These are phyloP conservation scores for Lymantria dispar DNA, from an alignment of 2,888 invertebrate species.

Conservation along the genomic window DNA sequence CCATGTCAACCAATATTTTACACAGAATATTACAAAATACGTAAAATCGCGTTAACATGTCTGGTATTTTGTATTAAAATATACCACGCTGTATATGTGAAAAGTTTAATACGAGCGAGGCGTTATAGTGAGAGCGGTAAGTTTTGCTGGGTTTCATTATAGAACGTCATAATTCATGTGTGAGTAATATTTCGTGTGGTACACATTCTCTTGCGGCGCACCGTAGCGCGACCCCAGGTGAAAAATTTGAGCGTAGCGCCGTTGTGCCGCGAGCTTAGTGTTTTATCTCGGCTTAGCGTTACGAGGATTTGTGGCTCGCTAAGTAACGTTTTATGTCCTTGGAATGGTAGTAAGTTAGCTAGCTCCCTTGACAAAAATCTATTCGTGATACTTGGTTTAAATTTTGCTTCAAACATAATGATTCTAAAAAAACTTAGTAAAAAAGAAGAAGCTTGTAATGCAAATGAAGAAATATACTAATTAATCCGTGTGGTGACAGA, in stretches of 20 bases:
- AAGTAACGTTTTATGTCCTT: slow-evolving; percentile 80
- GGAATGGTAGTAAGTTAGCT: slow-evolving; percentile 71
- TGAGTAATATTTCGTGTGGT: slow-evolving; percentile 71
- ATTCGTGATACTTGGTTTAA: slow-evolving; percentile 35
- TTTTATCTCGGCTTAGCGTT: slow-evolving; percentile 81
- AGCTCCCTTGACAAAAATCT: slow-evolving; percentile 69
- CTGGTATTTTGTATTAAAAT: too few species aligned
- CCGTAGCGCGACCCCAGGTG: slow-evolving; percentile 62
- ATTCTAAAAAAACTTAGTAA: neutral
- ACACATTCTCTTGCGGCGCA: slow-evolving; percentile 47
- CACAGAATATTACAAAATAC: too few species aligned
- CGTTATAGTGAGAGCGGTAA: slow-evolving; percentile 45
- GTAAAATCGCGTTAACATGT: too few species aligned
- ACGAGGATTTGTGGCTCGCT: slow-evolving; percentile 81
- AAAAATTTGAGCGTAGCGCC: slow-evolving; percentile 74
- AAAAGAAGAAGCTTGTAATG: too few species aligned
- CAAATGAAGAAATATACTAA: too few species aligned
- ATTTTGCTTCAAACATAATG: slow-evolving; percentile 3
- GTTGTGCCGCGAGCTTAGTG: slow-evolving; percentile 74
- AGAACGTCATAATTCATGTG: slow-evolving; percentile 71
- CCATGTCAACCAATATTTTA: too few species aligned
- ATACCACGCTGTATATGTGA: slow-evolving; percentile 8
- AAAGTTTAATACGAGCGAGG: slow-evolving; percentile 27
- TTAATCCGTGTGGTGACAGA: too few species aligned
- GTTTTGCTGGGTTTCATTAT: slow-evolving; percentile 67